phyloP scores from a whole-genome alignment of 2,113 vertebrate genomes.

The Malurus cyaneus region DNA sequence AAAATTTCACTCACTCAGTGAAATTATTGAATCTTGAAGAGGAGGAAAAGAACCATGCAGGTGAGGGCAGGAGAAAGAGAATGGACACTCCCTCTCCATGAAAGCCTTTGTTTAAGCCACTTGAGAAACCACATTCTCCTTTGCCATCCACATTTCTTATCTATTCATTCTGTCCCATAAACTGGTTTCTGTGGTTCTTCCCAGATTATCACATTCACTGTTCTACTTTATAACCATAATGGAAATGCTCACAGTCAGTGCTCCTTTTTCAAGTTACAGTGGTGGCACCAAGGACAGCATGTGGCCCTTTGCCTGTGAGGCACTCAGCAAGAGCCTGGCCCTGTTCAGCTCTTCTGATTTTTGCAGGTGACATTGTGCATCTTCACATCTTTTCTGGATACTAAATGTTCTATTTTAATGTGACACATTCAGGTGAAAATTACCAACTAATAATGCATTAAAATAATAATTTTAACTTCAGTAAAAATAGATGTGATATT shows the following conservation, averaged over 20 bases:
- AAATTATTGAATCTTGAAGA: not conserved
- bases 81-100: not conserved
- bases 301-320: not conserved
- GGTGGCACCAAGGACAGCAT: not conserved
- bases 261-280: not conserved
- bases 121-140: not conserved
- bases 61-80: not conserved
- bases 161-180: not conserved
- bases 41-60: not conserved
- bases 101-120: not conserved
- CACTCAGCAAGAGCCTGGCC: not conserved
- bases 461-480: not conserved
- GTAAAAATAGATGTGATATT: not conserved
- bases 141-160: not conserved
- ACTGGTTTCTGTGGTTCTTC: not conserved
- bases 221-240: not conserved
- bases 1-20: not conserved
- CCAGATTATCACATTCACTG: not conserved
- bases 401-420: not conserved
- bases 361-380: not conserved
- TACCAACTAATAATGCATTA: not conserved
- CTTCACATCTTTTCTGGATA: not conserved
- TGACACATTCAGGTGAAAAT: not conserved
- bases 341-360: not conserved
- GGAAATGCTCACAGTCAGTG: not conserved